phyloP scores from a whole-genome alignment of 2,888 invertebrate species.

The Heliconius sara region DNA sequence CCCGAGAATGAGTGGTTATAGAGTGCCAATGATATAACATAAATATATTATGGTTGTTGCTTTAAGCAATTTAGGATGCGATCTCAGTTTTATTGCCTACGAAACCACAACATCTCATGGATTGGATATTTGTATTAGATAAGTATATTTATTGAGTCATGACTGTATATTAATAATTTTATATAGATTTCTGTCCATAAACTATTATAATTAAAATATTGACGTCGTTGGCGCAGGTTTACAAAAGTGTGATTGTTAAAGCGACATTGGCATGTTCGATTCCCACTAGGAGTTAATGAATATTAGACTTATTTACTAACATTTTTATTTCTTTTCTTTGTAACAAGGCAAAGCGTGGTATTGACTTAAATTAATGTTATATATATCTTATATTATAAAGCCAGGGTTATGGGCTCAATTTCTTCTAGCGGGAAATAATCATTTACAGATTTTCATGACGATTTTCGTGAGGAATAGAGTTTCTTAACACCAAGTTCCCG shows the following conservation, averaged over 20 bases:
- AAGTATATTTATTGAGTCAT: constrained; percentile 1
- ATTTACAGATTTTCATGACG: no score
- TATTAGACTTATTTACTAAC: no score
- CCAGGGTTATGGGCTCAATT: no score
- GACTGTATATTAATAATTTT: neutral
- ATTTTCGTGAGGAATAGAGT: neutral
- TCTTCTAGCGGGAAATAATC: no score
- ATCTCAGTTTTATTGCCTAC: constrained; percentile 44
- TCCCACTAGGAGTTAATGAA: neutral
- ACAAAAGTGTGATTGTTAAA: no score
- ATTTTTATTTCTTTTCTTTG: no score
- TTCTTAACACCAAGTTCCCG: neutral
- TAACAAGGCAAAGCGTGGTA: no score
- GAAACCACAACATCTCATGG: constrained; percentile 33
- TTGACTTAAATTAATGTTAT: no score
- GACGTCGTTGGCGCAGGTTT: no score
- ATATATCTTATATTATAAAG: no score
- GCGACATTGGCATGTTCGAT: neutral
- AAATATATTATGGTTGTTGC: constrained; percentile 42
- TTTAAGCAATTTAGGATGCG: constrained; percentile 40
- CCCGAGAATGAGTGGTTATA: constrained; percentile 41
- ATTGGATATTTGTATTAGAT: constrained; percentile 10
- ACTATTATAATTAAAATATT: no score
- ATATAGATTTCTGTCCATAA: no score
- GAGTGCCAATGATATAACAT: constrained; percentile 37